Conservation (phyloP, 2,888 invertebrate species). For the Anthophora plumipes region DNA sequence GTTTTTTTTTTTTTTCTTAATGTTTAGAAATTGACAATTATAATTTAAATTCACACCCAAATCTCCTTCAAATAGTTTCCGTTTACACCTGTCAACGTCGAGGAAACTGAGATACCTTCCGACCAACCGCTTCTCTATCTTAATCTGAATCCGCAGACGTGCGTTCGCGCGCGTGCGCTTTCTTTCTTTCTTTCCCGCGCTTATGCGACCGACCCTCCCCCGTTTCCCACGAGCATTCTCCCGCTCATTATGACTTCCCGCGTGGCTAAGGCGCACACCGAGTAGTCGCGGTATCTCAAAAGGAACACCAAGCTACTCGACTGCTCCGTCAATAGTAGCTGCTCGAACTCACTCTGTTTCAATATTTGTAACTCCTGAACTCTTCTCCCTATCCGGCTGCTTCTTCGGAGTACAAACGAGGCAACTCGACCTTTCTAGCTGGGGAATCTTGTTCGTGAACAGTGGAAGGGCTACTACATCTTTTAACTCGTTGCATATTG, state of each 20-base stretch:
- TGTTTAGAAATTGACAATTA: too few relatives aligned
- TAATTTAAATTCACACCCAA: background rate
- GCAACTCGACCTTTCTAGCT: background rate
- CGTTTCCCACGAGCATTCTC: conserved; percentile 77
- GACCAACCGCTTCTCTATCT: background rate
- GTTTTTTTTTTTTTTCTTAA: too few relatives aligned
- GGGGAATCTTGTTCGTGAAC: background rate
- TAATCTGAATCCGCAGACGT: background rate
- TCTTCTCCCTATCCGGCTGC: conserved; percentile 6
- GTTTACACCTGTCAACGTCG: background rate
- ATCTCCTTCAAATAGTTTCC: background rate
- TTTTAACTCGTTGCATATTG: background rate
- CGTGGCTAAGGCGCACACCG: conserved; percentile 66
- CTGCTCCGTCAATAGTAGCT: conserved; percentile 43
- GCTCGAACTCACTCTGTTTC: conserved; percentile 49
- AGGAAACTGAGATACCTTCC: background rate
- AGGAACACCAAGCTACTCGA: conserved; percentile 42
- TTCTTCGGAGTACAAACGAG: conserved; percentile 4
- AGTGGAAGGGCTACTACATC: background rate
- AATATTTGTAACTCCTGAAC: conserved; percentile 58
- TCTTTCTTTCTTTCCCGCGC: conserved; percentile 54
- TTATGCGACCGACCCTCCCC: conserved; percentile 49
- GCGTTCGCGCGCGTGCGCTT: conserved; percentile 48
- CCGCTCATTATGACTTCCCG: conserved; percentile 82
- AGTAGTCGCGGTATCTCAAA: conserved; percentile 60